Base-by-base conservation (phyloP, 2,888 invertebrate species). In the Acleris emargana region DNA sequence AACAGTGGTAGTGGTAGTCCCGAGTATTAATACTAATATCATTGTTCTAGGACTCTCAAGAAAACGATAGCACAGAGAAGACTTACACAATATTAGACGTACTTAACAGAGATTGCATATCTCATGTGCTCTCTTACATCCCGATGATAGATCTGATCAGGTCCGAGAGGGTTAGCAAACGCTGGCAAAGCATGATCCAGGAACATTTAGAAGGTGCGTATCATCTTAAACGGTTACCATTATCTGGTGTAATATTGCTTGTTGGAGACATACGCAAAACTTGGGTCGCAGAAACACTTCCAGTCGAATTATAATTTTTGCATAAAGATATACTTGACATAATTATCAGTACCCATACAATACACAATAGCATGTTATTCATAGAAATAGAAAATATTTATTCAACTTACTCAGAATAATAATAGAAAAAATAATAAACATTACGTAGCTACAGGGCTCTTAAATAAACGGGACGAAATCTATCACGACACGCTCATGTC, bases 141-240 rank as follows among this genome's bases (percentile, higher is more conserved):
- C 89, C 93, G 17, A 85, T 94, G 43, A 80, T 83, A 67, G 93
- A 94, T 72, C 82, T 93, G 67, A 88, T 94, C 25, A 80, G 87
- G 67, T 91, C 93, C n/a, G 94, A 94, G 76, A 82, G 93, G 78
- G 94, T 94, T 66, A 94, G 94, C 71, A 94, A 93, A 79, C 81
- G 87, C 50, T 94, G 94, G 94, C 90, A 88, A 68, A 82, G 70
- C 49, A 82, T 94, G 74, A 83, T 93, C 22, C 88, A 88, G 64
- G 90, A 93, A 69, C 93, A 93, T 73, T 86, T 94, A 76, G 78
- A 86, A 67, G 79, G 90, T 82, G 79, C 88, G 73, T 73, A 45
- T 9, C 9, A 25, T 7, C 3, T 32, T 32, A 32, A 7, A 32
- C 0, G 32, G 9, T 25, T 28, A 60, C 20, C 20, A 6, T 51